Evolutionary conservation across 2,797 vertebrate species (phyloP), one percentile per base, ranked within the genome.

Genomic region (Chromobotia macracanthus): DNA sequence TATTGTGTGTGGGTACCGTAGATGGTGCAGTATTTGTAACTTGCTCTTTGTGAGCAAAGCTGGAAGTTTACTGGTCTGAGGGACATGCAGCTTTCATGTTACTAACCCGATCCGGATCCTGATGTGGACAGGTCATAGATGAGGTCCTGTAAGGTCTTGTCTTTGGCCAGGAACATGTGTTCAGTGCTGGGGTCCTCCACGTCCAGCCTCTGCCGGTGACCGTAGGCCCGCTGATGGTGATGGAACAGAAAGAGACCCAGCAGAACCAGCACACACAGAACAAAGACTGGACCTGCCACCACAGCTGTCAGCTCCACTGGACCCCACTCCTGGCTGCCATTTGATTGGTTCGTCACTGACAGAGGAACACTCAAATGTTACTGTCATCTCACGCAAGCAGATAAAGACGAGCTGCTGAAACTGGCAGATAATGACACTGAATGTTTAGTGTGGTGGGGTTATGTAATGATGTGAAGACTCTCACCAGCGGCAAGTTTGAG

Each of bases 61-160:
- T n/a, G n/a, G n/a, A n/a, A n/a, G n/a, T n/a, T n/a, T n/a, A n/a
- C n/a, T n/a, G n/a, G n/a, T n/a, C n/a, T n/a, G n/a, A n/a, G n/a
- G n/a, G n/a, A n/a, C n/a, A n/a, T n/a, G n/a, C n/a, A n/a, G n/a
- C n/a, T n/a, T n/a, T n/a, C n/a, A n/a, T 23, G 12, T 56, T 56
- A 84, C 91, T 87, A 67, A 99, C 97, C 97, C 82, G 97, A 99
- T 82, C 97, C 97, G 2, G 97, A 99, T 65, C 97, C 97, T 6
- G 97, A 98, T 0, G 97, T 98, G 89, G 97, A 98, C 73, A 97
- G 94, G 88, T 98, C 96, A 0, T 96, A 98, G 86, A 98, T 96
- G 25, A 99, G 95, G 87, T 99, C 97, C 82, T 97, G 96, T 84
- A 98, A 92, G 0, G 96, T 97, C 91, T 96, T 96, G 87, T 98